A percentile compares a stretch with the other conserved stretches of the same genome.
These are phyloP conservation scores for Semnornis frantzii DNA, from an alignment of 2,113 vertebrate genomes.

Conservation along the genomic window DNA sequence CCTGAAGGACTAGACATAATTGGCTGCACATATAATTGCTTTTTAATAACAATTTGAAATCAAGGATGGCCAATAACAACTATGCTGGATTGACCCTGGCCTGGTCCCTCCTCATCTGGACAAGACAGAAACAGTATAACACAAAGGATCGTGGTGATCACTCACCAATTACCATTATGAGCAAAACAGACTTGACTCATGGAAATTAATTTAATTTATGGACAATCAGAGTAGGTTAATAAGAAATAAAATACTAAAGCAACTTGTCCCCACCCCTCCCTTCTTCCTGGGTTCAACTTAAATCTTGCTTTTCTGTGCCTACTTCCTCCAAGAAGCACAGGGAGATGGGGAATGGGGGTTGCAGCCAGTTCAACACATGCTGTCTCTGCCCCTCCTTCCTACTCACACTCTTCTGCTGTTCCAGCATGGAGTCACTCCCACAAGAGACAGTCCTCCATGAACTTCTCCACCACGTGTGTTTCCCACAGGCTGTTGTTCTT, in stretches of 20 bases:
- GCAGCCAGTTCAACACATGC: too few species aligned
- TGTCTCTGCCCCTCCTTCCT: too few species aligned
- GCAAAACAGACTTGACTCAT: too few species aligned
- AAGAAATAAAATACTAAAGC: neutral
- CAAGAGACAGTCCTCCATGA: neutral
- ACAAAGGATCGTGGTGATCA: neutral
- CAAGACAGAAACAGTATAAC: neutral
- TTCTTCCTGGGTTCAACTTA: too few species aligned
- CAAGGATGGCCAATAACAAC: neutral
- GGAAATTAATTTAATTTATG: neutral
- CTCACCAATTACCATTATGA: neutral
- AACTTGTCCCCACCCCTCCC: neutral
- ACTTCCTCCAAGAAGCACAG: too few species aligned
- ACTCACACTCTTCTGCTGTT: neutral
- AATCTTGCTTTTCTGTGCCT: too few species aligned
- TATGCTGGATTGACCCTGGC: neutral
- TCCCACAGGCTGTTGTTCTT: neutral
- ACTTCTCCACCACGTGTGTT: neutral
- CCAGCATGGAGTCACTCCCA: neutral
- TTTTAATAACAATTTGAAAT: neutral
- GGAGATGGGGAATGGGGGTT: too few species aligned
- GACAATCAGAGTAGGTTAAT: neutral
- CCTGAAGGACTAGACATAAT: neutral
- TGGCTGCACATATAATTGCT: neutral
- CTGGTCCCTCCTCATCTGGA: too few species aligned